Base-by-base conservation (phyloP, 2,113 vertebrate species). In the Cheirogaleus medius region DNA sequence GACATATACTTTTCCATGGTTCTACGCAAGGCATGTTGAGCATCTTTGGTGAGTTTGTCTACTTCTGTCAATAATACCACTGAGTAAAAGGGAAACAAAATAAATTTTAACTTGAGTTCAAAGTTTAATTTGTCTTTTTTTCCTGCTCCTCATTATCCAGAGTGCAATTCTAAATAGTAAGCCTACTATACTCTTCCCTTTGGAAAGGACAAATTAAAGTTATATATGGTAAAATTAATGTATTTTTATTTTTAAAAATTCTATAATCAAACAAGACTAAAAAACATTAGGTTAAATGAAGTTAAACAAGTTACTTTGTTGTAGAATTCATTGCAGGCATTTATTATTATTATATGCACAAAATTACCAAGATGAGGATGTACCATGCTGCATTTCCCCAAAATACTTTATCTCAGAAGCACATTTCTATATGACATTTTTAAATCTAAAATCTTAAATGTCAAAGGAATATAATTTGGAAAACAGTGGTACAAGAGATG, bases 1-100 rank as follows among this genome's bases (percentile, higher is more conserved):
- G 98, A 96, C 99, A 99, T 99, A 92, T 99, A 99, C 94, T 99
- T 99, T 95, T 99, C 99, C 99, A 99, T 99, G 0, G 99, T 99
- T 82, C 99, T 99, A 58, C 99, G 99, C 98, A 99, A 98, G 60
- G 99, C 99, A 89, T 99, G 99, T 97, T 99, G 99, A 73, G 99
- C 99, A 0, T 99, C 99, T 98, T 99, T 99, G 5, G 99, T 99
- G 87, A 99, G 99, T 98, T 99, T 99, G 98, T 99, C 99, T 25
- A 99, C 99, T 97, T 99, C 99, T 0, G 99, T 99, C 96, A 99
- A 97, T 96, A 99, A 95, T 32, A 99, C 99, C 98, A 99, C 99
- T 99, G 98, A 89, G 95, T 80, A 64, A 64, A 90, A 92, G 66
- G 60, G n/a, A 85, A 92, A 98, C 77, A 91, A 92, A 85, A 68